phyloP scores from a whole-genome alignment of 2,888 invertebrate genomes.

The Rotaria macrura region DNA sequence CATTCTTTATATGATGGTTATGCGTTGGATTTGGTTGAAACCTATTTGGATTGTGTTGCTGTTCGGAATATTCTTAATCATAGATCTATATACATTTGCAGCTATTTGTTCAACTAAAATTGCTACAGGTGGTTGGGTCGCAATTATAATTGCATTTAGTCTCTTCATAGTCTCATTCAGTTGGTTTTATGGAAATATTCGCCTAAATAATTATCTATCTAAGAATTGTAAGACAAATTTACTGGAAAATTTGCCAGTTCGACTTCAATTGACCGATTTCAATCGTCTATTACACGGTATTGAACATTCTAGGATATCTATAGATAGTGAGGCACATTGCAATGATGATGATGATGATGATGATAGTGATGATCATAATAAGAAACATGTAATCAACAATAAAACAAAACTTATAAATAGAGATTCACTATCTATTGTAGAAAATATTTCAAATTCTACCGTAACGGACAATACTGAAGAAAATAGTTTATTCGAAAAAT shows the following conservation, averaged over 20 bases:
- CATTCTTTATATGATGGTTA: conserved; percentile 17
- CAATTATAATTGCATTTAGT: neutral
- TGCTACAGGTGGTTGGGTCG: neutral
- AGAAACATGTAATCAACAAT: neutral
- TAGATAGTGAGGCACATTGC: neutral
- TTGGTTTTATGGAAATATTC: conserved; percentile 10
- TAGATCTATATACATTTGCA: conserved; percentile 2
- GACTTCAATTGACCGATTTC: neutral
- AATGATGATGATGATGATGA: neutral
- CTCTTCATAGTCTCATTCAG: neutral
- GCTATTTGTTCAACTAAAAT: neutral
- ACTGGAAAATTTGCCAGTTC: neutral
- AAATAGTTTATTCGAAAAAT: neutral
- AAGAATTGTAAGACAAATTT: neutral
- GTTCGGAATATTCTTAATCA: neutral
- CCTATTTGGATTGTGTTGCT: neutral
- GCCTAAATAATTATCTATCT: neutral
- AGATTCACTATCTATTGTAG: neutral
- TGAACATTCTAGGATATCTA: neutral
- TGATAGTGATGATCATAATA: no score
- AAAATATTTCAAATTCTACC: neutral
- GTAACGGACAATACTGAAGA: neutral
- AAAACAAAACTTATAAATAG: neutral
- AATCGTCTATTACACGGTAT: no score
- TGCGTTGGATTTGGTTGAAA: neutral